These are phyloP conservation scores for Phenacoccus solenopsis DNA, from an alignment of 1,140 invertebrate species.

Conservation along the genomic window DNA sequence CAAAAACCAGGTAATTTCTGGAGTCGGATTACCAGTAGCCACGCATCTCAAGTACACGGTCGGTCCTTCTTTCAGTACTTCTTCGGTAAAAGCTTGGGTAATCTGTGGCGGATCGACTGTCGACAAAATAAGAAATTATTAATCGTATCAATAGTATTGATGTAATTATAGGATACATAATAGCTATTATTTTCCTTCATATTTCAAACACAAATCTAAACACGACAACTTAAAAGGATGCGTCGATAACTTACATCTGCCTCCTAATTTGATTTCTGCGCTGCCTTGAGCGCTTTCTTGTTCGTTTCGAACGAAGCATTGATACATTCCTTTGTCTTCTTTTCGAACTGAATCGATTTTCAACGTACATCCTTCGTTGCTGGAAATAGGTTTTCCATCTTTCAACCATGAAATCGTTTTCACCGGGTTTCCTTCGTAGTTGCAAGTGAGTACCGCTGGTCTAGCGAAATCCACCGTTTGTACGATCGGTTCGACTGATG, in stretches of 20 bases:
- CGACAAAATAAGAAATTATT: slow-evolving; percentile 7
- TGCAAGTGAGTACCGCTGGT: slow-evolving; percentile 77
- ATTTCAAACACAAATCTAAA: background rate
- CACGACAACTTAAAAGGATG: too few species aligned
- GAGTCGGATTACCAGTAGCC: slow-evolving; percentile 79
- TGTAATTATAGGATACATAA: too few species aligned
- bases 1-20: slow-evolving; percentile 86
- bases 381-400: slow-evolving; percentile 69
- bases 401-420: slow-evolving; percentile 84
- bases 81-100: slow-evolving; percentile 68
- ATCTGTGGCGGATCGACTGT: slow-evolving; percentile 80
- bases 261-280: slow-evolving; percentile 82
- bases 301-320: slow-evolving; percentile 88
- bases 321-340: slow-evolving; percentile 95
- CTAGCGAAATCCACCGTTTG: slow-evolving; percentile 88
- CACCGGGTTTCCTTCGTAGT: slow-evolving; percentile 78
- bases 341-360: slow-evolving; percentile 81
- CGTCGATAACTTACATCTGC: slow-evolving; percentile 72
- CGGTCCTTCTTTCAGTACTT: slow-evolving; percentile 75
- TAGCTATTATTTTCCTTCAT: background rate
- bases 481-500: slow-evolving; percentile 72
- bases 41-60: slow-evolving; percentile 69
- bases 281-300: slow-evolving; percentile 86
- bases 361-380: slow-evolving; percentile 57
- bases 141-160: background rate